Evolutionary conservation across 2,888 invertebrate genomes (phyloP).

Genomic region (Pharmacophagus antenor): DNA sequence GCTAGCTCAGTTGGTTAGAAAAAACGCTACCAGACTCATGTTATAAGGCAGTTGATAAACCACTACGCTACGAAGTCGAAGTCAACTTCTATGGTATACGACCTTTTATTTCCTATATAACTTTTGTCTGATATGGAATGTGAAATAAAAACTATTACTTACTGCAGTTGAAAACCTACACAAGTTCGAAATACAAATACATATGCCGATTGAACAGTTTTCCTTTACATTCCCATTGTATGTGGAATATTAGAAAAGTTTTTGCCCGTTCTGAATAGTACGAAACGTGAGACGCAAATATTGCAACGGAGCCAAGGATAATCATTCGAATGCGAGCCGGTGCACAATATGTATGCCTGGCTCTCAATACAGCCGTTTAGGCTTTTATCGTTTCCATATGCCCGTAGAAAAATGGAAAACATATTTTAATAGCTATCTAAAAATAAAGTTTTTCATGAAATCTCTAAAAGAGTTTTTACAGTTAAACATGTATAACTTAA

Average conservation of each 20-base stretch:
- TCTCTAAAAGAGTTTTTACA: not conserved
- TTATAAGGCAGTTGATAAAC: no score
- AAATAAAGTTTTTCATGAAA: not conserved
- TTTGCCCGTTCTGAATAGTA: conserved; percentile 28
- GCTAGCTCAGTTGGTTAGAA: no score
- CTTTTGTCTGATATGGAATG: not conserved
- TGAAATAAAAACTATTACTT: not conserved
- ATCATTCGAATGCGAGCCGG: conserved; percentile 26
- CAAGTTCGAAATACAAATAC: conserved; percentile 3
- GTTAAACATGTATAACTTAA: no score
- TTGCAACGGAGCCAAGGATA: conserved; percentile 30
- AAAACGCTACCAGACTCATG: no score
- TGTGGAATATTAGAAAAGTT: conserved; percentile 30
- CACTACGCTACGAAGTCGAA: no score
- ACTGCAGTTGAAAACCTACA: not conserved
- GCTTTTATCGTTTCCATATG: conserved; percentile 27
- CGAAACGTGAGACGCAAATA: conserved; percentile 29
- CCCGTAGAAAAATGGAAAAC: conserved; percentile 8
- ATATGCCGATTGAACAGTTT: conserved; percentile 18
- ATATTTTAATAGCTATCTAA: conserved; percentile 10
- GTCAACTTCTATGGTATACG: no score
- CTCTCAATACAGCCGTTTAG: conserved; percentile 42
- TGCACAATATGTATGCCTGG: conserved; percentile 32
- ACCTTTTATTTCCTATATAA: not conserved
- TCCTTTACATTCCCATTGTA: conserved; percentile 21